These are phyloP conservation scores for Phrynocephalus versicolor DNA, from an alignment of 2,113 vertebrate genomes.

Conservation along the genomic window DNA sequence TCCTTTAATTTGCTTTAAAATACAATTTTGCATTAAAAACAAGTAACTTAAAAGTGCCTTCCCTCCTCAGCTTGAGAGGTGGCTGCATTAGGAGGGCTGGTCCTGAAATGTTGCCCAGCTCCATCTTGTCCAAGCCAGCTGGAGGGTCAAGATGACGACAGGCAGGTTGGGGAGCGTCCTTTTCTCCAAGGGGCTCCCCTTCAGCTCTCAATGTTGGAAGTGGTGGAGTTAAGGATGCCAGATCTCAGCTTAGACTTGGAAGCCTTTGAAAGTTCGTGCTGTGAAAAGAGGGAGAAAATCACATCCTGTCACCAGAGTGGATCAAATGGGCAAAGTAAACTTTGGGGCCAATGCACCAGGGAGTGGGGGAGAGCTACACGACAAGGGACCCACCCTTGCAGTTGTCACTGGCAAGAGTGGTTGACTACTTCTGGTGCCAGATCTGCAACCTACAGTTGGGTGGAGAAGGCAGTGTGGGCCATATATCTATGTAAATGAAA, in stretches of 20 bases:
- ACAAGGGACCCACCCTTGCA: not conserved
- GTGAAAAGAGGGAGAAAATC: slow-evolving; percentile 35
- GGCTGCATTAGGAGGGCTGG: not conserved
- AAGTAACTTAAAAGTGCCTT: not conserved
- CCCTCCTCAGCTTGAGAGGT: not conserved
- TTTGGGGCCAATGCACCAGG: too few species aligned
- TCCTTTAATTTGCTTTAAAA: not conserved
- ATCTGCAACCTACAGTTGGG: too few species aligned
- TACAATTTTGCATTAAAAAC: not conserved
- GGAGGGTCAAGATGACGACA: too few species aligned
- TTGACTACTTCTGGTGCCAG: not conserved
- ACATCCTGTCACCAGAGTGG: not conserved
- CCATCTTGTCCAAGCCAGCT: not conserved
- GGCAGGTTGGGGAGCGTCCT: too few species aligned
- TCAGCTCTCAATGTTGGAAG: slow-evolving; percentile 38
- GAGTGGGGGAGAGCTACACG: too few species aligned
- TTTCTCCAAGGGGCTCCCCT: not conserved
- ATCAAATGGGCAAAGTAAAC: not conserved
- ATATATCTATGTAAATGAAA: too few species aligned
- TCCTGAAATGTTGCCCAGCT: not conserved
- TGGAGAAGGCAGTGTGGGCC: too few species aligned
- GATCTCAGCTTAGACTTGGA: slow-evolving; percentile 70
- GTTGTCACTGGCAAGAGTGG: not conserved
- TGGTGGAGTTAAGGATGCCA: slow-evolving; percentile 77
- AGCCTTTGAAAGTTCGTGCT: slow-evolving; percentile 81